A percentile compares a stretch with the other conserved stretches of the same genome.
These are phyloP conservation scores for Notothenia coriiceps DNA, from an alignment of 2,113 vertebrate species.

Conservation along the genomic window DNA sequence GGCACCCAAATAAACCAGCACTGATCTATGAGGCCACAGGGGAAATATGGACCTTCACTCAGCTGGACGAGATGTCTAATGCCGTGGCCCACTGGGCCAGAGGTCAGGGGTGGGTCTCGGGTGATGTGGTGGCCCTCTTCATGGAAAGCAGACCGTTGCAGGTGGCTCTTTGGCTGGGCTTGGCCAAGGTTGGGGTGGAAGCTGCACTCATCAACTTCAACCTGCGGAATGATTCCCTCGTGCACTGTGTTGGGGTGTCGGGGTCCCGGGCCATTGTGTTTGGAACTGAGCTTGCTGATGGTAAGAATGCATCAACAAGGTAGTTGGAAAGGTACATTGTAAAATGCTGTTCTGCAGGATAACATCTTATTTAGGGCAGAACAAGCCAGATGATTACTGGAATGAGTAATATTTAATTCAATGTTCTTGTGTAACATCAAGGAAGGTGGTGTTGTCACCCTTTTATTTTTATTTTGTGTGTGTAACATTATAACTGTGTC, in stretches of 20 bases:
- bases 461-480: background rate
- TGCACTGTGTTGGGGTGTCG: constrained; percentile 88
- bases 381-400: background rate
- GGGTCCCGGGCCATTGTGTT: constrained; percentile 88
- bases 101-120: constrained; percentile 83
- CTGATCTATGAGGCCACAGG: constrained; percentile 89
- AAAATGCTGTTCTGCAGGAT: background rate
- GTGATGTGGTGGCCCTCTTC: constrained; percentile 91
- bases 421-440: constrained; percentile 6
- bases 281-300: constrained; percentile 88
- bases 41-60: constrained; percentile 87
- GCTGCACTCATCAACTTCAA: constrained; percentile 92
- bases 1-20: constrained; percentile 87
- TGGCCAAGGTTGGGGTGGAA: constrained; percentile 90
- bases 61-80: constrained; percentile 87
- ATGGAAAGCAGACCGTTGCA: constrained; percentile 91
- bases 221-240: constrained; percentile 86
- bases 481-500: constrained; percentile 2
- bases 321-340: background rate
- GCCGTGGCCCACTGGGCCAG: constrained; percentile 86
- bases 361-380: no score
- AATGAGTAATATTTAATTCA: background rate
- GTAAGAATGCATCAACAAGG: constrained; percentile 71
- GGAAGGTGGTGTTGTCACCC: background rate
- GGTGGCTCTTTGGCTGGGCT: constrained; percentile 92